Base-by-base conservation (phyloP, 2,113 vertebrate genomes). In the Myiozetetes cayanensis region DNA sequence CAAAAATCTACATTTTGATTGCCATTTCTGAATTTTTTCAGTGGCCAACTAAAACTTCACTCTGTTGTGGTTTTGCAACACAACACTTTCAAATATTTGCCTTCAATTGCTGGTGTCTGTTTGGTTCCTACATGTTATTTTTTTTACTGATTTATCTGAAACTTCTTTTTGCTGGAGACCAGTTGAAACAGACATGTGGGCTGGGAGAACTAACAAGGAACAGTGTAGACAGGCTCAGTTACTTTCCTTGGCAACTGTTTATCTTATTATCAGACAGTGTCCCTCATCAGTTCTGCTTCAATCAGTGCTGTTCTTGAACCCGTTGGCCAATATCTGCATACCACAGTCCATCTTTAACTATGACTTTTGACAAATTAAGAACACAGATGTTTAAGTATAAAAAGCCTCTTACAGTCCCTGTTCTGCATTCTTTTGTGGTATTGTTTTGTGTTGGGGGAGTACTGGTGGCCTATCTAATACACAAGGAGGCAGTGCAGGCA, bases 401-500 rank as follows among this genome's bases (percentile, higher is more conserved):
- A 85, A 70, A 30, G 19, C 30, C 27, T 83, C 74, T n/a, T 31
- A 3, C 4, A 46, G 43, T 30, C 7, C 35, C 11, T 31, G 21
- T 67, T 84, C 8, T 52, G 35, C 67, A 19, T 74, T 59, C 66
- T 72, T 90, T 59, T 35, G 46, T 53, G 59, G 43, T 37, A 30
- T 77, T 86, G 39, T 89, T 59, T 82, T 56, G 25, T 53, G 35
- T 16, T 87, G 89, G 89, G 37, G 39, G 43, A 87, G 89, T 50
- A 66, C 74, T 77, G 96, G 89, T 75, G 87, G 62, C 93, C 71
- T 79, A 12, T 47, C 56, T 76, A 66, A 93, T 94, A 89, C 91
- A 96, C 96, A 95, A 89, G 94, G 94, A 96, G 95, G 93, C 91
- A 97, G 78, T 85, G 85, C 95, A 97, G 87, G 87, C 94, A 93